phyloP scores from a whole-genome alignment of 2,113 vertebrate genomes.

The Myanophis thanlyinensis region DNA sequence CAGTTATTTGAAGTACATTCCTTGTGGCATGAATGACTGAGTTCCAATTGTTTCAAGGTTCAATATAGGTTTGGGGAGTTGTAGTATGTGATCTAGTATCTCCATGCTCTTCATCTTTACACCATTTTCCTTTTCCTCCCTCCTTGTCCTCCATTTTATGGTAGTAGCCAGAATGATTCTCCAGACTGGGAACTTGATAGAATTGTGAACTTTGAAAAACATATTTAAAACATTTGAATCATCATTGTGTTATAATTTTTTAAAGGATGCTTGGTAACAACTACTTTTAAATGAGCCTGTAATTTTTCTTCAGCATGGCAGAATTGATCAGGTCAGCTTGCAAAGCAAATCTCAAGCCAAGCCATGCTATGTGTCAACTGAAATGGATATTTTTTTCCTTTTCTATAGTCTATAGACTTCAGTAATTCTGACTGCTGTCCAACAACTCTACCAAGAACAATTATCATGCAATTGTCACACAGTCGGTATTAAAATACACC shows the following conservation, averaged over 20 bases:
- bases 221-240: neutral
- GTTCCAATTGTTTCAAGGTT: neutral
- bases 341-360: neutral
- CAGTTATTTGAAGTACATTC: neutral
- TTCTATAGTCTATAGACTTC: slow-evolving; percentile 1
- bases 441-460: neutral
- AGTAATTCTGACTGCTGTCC: slow-evolving; percentile 10
- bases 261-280: neutral
- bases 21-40: neutral
- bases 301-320: neutral
- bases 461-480: slow-evolving; percentile 6
- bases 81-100: neutral
- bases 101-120: neutral
- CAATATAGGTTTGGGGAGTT: neutral
- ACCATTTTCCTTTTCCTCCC: neutral
- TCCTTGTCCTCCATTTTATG: neutral
- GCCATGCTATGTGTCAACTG: neutral
- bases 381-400: neutral
- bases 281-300: neutral
- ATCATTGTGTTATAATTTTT: neutral
- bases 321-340: neutral
- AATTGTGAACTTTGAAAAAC: neutral
- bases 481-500: slow-evolving; percentile 35
- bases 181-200: neutral
- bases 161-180: neutral